Evolutionary conservation across 2,888 invertebrate genomes (phyloP).

Genomic region (Oxytorus armatus): DNA sequence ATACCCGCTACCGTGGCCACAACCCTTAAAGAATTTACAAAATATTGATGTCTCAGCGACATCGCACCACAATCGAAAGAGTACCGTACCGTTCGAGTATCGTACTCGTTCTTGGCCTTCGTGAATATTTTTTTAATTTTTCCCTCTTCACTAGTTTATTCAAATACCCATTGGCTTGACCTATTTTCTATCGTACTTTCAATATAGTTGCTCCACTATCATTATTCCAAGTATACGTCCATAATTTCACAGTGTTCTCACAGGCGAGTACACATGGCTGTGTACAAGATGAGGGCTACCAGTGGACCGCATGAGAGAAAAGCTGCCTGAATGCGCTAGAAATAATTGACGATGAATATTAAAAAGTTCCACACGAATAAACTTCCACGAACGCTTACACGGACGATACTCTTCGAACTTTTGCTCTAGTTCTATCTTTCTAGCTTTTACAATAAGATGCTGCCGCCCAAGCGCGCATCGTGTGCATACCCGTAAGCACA

Average conservation of each 20-base stretch:
- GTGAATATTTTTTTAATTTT: not conserved
- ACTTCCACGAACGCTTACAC: constrained; percentile 6
- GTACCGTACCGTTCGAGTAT: too few species aligned
- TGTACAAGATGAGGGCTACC: constrained; percentile 35
- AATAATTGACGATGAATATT: constrained; percentile 60
- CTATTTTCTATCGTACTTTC: constrained; percentile 1
- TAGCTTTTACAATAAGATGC: constrained; percentile 8
- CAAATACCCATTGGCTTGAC: constrained; percentile 5
- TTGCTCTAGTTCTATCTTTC: constrained; percentile 33
- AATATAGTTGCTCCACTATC: constrained; percentile 11
- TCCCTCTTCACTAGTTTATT: not conserved
- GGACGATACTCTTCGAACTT: too few species aligned
- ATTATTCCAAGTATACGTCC: constrained; percentile 1
- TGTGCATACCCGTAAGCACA: too few species aligned
- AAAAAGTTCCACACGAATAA: constrained; percentile 56
- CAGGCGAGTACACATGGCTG: constrained; percentile 35
- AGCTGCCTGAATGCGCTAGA: constrained; percentile 23
- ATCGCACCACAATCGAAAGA: too few species aligned
- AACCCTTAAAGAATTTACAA: too few species aligned
- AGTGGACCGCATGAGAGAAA: constrained; percentile 12
- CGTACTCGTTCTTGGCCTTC: too few species aligned
- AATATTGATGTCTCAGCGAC: too few species aligned
- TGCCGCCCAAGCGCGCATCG: too few species aligned
- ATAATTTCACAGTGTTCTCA: constrained; percentile 32
- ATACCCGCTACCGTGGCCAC: too few species aligned